Evolutionary conservation across 2,113 vertebrate genomes (phyloP).

Genomic region (Cygnus atratus): DNA sequence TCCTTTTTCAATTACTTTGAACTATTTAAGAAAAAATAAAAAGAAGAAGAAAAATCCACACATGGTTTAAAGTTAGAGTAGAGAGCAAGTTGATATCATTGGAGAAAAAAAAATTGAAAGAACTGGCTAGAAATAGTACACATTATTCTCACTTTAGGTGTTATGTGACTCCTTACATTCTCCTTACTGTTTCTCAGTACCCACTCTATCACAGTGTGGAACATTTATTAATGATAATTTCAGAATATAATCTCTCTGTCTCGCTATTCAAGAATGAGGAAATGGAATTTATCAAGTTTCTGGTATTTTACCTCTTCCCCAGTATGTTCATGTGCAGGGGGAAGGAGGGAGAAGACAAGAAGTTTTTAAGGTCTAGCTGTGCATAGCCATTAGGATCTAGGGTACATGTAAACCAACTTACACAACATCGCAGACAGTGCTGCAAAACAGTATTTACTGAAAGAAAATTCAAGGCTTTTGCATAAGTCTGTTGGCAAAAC

Average conservation of each 20-base stretch:
- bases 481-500: not conserved
- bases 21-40: not conserved
- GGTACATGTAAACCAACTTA: not conserved
- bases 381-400: not conserved
- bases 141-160: not conserved
- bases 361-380: not conserved
- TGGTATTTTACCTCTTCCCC: not conserved
- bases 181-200: not conserved
- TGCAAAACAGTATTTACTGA: not conserved
- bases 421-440: not conserved
- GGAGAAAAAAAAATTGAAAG: not conserved
- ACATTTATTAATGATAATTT: not conserved
- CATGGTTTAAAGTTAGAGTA: not conserved
- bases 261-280: not conserved
- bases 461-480: not conserved
- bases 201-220: not conserved
- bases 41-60: not conserved
- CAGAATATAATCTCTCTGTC: not conserved
- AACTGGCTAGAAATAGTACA: not conserved
- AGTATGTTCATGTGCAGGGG: rapidly evolving
- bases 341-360: not conserved
- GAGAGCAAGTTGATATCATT: not conserved
- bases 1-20: not conserved
- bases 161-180: not conserved
- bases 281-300: not conserved